Base-by-base conservation (phyloP, 2,888 invertebrate genomes). In the Torymus texanus region DNA sequence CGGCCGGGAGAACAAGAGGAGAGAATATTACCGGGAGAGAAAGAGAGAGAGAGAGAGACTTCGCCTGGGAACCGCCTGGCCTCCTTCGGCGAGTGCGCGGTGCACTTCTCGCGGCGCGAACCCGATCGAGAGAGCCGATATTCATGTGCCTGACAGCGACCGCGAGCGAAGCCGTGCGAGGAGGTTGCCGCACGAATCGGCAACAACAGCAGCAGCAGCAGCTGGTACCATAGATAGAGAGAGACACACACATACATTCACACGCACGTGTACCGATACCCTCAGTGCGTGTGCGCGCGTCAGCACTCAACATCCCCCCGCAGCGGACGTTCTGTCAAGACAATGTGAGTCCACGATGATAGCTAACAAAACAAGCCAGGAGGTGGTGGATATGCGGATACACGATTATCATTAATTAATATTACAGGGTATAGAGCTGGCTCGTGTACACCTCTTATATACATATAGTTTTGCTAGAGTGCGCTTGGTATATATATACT, bases 271-370 rank as follows among this genome's bases (percentile, higher is more conserved):
- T 41, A 8, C 41, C 41, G 41, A 41, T 0, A 8, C 8, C 41
- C 41, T n/a, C 41, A 41, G 41, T 41, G 41, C 41, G 41, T 41
- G 41, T 41, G 41, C 41, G 8, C 41, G 41, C 8, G 41, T 8
- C 41, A 41, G 41, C 41, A 41, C 41, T 41, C 41, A 41, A 41
- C 41, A 41, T 5, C 41, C 41, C 41, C 41, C 41, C 41, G 41
- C 41, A 41, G 41, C 41, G 41, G 41, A 71, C 71, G 21, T 50
- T 58, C 18, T 41, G 10, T 50, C 21, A 51, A 53, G 55, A 71
- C 79, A 79, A 79, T 61, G 79, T 79, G 75, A 79, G 79, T 79
- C 63, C 55, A 61, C 70, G 79, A 58, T 41, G 41, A 41, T 74
- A 61, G 41, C n/a, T 16, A 63, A 55, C 53, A 29, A 24, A 29